Evolutionary conservation across 2,797 vertebrate species (phyloP), one percentile per base, ranked within the genome.

Genomic region (Gymnoscopelus microlampas): DNA sequence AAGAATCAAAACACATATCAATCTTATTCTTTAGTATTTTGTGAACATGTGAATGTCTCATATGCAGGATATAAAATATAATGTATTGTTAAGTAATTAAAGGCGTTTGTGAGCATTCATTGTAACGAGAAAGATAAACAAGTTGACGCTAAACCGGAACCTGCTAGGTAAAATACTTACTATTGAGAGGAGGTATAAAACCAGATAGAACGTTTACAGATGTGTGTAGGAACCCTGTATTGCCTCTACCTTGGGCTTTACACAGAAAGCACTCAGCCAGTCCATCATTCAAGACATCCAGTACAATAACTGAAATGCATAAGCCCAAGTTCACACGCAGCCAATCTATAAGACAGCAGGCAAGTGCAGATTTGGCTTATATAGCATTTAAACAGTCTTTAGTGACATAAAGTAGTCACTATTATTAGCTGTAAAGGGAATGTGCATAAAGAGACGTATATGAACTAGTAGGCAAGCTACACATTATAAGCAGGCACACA

Each of bases 401-500:
- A 51, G n/a, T 15, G 39, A 56, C 23, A 29, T 56, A 19, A 8
- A 69, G 12, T 26, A 54, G 7, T 53, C 23, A 50, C 67, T 24
- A 15, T 3, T 9, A 14, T 39, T 56, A 10, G 47, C 55, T 32
- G 19, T 39, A 51, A 35, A 58, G 56, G 55, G 26, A 39, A 32
- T 32, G 66, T 56, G 19, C 32, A 64, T 35, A 55, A 56, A 32
- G 11, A 23, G 35, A 29, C 15, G 50, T 53, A 7, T 44, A 47
- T 2, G 13, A 47, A n/a, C 24, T 35, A 14, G 11, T 8, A 50
- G 51, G 53, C 39, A 26, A 35, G 47, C 51, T 61, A 53, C 55
- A 12, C 24, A 23, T 14, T 19, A 61, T n/a, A 49, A 64, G 62
- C 73, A 80, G 66, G 73, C 70, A 70, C 78, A 66, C 58, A 12